phyloP scores from a whole-genome alignment of 2,113 vertebrate species.

The Porphyrio hochstetteri region DNA sequence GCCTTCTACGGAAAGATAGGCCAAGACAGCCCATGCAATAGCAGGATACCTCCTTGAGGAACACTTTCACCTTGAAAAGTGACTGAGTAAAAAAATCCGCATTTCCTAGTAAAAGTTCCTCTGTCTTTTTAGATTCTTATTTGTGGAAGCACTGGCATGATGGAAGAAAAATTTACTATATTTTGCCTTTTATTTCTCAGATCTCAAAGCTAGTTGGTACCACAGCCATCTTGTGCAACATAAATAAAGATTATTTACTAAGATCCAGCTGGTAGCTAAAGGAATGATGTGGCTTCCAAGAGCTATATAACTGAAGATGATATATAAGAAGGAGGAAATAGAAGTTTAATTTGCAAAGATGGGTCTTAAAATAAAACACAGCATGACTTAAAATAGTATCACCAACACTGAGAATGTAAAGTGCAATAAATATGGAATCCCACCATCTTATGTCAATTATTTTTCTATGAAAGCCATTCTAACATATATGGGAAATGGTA shows the following conservation, averaged over 20 bases:
- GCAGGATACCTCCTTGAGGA: neutral
- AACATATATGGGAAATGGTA: neutral
- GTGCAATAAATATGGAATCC: neutral
- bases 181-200: neutral
- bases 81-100: neutral
- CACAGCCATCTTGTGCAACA: neutral
- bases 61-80: neutral
- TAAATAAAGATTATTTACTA: neutral
- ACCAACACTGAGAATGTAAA: neutral
- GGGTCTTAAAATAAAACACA: neutral
- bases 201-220: neutral
- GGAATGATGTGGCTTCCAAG: neutral
- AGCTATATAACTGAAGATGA: neutral
- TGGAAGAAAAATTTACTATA: neutral
- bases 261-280: neutral
- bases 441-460: neutral
- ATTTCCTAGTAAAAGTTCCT: neutral
- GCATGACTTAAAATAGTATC: neutral
- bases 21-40: neutral
- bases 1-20: neutral
- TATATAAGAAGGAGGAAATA: neutral
- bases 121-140: neutral
- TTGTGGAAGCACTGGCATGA: neutral
- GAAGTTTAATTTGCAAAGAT: conserved; percentile 11
- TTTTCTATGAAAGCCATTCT: neutral